A percentile compares a stretch with the other conserved stretches of the same genome.
Conservation (phyloP, 2,888 invertebrate species). For the Camponotus fellah region DNA sequence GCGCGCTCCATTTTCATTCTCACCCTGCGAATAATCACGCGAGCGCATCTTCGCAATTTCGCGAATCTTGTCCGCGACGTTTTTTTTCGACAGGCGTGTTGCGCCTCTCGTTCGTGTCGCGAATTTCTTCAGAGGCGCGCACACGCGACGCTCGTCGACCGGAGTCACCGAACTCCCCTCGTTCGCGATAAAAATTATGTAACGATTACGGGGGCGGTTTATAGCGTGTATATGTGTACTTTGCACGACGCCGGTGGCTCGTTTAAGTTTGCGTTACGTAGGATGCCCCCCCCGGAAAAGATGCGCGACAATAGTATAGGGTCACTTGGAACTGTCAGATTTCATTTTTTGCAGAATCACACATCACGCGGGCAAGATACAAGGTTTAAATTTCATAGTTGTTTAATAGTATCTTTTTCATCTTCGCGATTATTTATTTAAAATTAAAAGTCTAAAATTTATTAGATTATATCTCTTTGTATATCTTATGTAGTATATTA, state of each 20-base stretch:
- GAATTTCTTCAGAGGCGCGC: constrained; percentile 43
- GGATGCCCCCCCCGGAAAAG: not conserved
- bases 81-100: not conserved
- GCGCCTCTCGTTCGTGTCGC: not conserved
- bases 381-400: not conserved
- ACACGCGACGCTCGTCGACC: constrained; percentile 45
- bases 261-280: not conserved
- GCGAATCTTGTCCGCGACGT: constrained; percentile 10
- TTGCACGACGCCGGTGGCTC: constrained; percentile 30
- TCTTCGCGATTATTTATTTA: constrained; percentile 7
- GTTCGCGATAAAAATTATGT: constrained; percentile 58
- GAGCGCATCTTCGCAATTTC: constrained; percentile 11
- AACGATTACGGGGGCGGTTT: constrained; percentile 51
- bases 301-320: not conserved
- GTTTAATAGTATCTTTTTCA: not conserved
- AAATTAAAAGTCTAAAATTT: not conserved
- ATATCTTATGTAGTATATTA: too few species aligned
- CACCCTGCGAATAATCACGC: not conserved
- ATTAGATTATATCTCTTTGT: not conserved
- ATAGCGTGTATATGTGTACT: constrained; percentile 43
- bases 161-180: constrained; percentile 40
- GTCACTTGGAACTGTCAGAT: not conserved
- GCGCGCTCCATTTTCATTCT: constrained; percentile 34
- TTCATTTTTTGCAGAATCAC: not conserved
- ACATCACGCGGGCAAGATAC: not conserved